These are phyloP conservation scores for Cephus nigrinus DNA, from an alignment of 2,888 invertebrate genomes.

Conservation along the genomic window DNA sequence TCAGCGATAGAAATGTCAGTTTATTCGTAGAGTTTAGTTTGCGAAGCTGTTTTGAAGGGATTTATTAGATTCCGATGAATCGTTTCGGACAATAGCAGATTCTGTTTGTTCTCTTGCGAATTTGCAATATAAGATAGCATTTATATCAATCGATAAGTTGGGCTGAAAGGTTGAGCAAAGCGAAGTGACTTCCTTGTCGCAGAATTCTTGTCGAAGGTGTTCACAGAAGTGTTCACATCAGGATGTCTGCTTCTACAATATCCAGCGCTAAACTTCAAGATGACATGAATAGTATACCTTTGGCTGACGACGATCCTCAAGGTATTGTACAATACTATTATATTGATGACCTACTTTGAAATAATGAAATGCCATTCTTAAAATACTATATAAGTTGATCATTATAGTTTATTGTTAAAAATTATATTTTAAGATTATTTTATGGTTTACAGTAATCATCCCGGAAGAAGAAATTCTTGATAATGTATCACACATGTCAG, in stretches of 20 bases:
- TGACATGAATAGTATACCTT: conserved; percentile 82
- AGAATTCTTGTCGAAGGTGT: neutral
- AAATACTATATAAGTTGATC: neutral
- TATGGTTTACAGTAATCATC: conserved; percentile 76
- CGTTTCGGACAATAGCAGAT: neutral
- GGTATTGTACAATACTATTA: conserved; percentile 66
- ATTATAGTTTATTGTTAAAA: neutral
- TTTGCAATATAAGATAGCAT: neutral
- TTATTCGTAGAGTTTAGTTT: neutral
- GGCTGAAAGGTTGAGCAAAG: neutral
- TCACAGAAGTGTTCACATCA: neutral
- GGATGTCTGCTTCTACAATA: conserved; percentile 49
- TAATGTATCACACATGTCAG: conserved; percentile 68
- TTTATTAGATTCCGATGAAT: neutral
- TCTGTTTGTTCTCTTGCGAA: neutral
- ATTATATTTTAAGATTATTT: neutral
- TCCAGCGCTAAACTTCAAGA: conserved; percentile 79
- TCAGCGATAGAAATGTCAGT: neutral
- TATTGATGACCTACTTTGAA: conserved; percentile 29
- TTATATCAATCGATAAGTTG: neutral
- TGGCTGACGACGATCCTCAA: conserved; percentile 94
- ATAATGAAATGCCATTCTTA: neutral
- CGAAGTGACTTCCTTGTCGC: neutral
- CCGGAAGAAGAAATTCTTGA: conserved; percentile 76
- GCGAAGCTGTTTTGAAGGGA: neutral